Percentiles rank a stretch among this genome's conserved stretches.
These are phyloP conservation scores for Rhamphomyia laevipes DNA, from an alignment of 2,888 invertebrate genomes.

Conservation along the genomic window DNA sequence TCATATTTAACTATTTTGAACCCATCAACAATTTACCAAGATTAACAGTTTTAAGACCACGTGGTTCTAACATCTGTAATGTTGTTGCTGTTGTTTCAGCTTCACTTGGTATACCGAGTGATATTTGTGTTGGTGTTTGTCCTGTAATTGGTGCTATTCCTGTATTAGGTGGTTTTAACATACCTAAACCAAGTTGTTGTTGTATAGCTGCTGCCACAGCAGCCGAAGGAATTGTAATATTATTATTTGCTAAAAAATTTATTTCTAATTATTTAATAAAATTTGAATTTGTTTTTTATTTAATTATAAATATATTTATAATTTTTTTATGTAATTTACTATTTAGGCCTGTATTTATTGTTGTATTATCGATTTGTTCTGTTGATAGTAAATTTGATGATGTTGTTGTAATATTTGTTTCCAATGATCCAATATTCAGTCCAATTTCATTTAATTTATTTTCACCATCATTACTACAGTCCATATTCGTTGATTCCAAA, in stretches of 20 bases:
- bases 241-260: no score
- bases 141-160: conserved; percentile 29
- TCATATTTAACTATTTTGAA: background rate
- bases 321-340: conserved; percentile 6
- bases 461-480: conserved; percentile 24
- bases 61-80: conserved; percentile 32
- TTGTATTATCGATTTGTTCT: conserved; percentile 14
- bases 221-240: conserved; percentile 24
- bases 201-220: conserved; percentile 33
- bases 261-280: no score
- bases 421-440: conserved; percentile 17
- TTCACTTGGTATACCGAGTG: conserved; percentile 26
- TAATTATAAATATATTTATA: no score
- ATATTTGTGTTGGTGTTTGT: conserved; percentile 24
- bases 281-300: no score
- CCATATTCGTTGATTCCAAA: conserved; percentile 33
- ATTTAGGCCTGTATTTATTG: conserved; percentile 3
- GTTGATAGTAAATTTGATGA: background rate
- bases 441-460: conserved; percentile 29
- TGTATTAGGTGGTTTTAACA: conserved; percentile 33
- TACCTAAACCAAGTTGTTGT: conserved; percentile 32
- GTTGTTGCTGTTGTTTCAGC: conserved; percentile 31
- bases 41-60: conserved; percentile 43
- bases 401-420: conserved; percentile 5
- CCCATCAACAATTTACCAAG: conserved; percentile 27